Conservation (phyloP, 2,888 invertebrate species). For the Coenonympha arcania region DNA sequence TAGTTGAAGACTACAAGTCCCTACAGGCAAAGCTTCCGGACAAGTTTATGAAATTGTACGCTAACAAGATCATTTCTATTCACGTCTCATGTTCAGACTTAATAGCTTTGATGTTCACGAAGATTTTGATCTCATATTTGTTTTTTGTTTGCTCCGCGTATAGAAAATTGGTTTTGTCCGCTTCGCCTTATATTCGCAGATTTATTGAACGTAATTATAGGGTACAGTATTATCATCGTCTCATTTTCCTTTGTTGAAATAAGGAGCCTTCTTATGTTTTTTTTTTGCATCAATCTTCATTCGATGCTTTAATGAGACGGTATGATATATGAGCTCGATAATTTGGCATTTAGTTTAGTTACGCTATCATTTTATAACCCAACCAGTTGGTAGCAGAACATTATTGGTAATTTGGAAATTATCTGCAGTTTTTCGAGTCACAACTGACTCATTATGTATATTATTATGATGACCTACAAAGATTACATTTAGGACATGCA, state of each 20-base stretch:
- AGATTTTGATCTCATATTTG: conserved; percentile 31
- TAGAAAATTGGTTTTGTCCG: conserved; percentile 41
- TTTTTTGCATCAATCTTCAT: conserved; percentile 36
- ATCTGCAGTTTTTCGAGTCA: neutral
- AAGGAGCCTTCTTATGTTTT: conserved; percentile 7
- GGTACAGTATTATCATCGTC: conserved; percentile 37
- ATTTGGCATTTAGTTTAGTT: conserved; percentile 30
- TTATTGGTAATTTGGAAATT: conserved; percentile 13
- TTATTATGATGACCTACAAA: neutral
- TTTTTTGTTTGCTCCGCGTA: conserved; percentile 32
- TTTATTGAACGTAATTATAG: conserved; percentile 60
- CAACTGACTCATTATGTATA: neutral
- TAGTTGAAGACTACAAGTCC: conserved; percentile 26
- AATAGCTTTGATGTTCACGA: conserved; percentile 31
- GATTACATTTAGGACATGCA: neutral
- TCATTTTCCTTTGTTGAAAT: conserved; percentile 30
- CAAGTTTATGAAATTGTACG: conserved; percentile 19
- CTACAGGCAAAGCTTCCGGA: conserved; percentile 21
- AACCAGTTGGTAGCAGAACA: conserved; percentile 17
- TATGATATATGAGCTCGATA: conserved; percentile 31
- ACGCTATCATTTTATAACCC: conserved; percentile 28
- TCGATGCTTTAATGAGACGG: conserved; percentile 28
- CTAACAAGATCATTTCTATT: conserved; percentile 33
- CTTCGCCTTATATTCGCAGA: conserved; percentile 36
- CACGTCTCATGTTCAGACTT: conserved; percentile 31